Evolutionary conservation across 2,888 invertebrate genomes (phyloP).

Genomic region (Sinohyriopsis cumingii): DNA sequence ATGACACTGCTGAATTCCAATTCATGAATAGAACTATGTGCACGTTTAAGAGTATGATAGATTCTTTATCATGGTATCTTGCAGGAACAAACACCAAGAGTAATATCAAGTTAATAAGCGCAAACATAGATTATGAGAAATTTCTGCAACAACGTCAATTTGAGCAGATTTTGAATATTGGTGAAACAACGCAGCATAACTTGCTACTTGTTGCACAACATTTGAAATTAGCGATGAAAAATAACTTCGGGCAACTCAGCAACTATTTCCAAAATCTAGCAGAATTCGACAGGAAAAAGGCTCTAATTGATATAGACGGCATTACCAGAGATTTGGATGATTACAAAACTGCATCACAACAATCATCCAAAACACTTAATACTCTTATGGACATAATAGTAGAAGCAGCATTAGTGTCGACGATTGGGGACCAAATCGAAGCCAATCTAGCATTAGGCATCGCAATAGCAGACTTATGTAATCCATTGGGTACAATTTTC

Average conservation of each 20-base stretch:
- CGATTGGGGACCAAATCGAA: not conserved
- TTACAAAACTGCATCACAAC: not conserved
- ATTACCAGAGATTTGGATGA: not conserved
- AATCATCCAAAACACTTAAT: not conserved
- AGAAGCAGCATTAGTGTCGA: not conserved
- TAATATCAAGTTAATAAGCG: no score
- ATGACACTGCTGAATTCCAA: no score
- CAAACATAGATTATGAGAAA: no score
- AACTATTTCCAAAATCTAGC: constrained; percentile 3
- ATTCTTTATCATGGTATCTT: no score
- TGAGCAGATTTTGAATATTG: constrained; percentile 1
- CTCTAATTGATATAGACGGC: not conserved
- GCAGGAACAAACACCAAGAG: no score
- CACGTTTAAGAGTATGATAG: no score
- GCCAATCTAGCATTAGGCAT: no score
- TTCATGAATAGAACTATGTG: no score
- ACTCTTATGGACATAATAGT: not conserved
- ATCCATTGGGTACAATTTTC: no score
- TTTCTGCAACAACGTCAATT: not conserved
- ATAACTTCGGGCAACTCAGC: not conserved
- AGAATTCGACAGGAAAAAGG: not conserved
- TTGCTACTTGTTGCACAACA: not conserved
- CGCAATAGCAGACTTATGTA: no score
- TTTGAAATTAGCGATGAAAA: not conserved
- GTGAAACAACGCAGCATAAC: not conserved